These are phyloP conservation scores for Pimephales promelas DNA, from an alignment of 2,113 vertebrate genomes.

Conservation along the genomic window DNA sequence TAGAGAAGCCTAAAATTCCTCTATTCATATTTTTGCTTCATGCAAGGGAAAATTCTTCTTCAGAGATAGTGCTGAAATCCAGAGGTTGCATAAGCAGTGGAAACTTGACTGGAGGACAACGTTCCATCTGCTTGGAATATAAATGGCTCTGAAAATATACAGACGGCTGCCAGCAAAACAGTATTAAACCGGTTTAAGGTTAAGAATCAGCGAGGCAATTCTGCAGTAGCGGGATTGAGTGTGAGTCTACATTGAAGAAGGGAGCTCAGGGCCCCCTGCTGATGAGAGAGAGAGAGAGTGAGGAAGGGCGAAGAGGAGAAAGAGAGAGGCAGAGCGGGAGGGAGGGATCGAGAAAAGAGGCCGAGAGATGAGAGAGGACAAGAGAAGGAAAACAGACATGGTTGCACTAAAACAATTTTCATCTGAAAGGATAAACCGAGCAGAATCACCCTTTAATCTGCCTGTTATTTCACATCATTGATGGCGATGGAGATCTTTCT, in stretches of 20 bases:
- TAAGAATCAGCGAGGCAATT: conserved; percentile 66
- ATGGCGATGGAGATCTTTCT: not conserved
- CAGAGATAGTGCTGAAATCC: conserved; percentile 58
- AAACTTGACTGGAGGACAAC: conserved; percentile 75
- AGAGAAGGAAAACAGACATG: not conserved
- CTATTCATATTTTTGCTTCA: too few species aligned
- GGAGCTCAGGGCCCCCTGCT: conserved; percentile 67
- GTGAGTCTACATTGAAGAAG: conserved; percentile 49
- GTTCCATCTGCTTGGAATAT: conserved; percentile 66
- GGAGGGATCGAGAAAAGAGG: not conserved
- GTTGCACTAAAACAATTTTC: not conserved
- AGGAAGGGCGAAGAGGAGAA: conserved; percentile 7
- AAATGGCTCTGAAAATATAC: conserved; percentile 57
- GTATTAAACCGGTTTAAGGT: conserved; percentile 73
- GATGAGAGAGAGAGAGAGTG: conserved; percentile 51
- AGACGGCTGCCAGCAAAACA: conserved; percentile 59
- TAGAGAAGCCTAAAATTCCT: conserved; percentile 64
- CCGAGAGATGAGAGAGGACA: conserved; percentile 21
- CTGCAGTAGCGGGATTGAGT: conserved; percentile 55
- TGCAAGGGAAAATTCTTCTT: too few species aligned
- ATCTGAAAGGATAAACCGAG: not conserved
- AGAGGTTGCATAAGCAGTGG: conserved; percentile 74
- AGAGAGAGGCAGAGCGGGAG: conserved; percentile 12
- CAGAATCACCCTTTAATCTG: not conserved
- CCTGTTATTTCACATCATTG: conserved; percentile 15